Evolutionary conservation across 1,140 invertebrate genomes (phyloP).

Genomic region (Drepana arcuata): DNA sequence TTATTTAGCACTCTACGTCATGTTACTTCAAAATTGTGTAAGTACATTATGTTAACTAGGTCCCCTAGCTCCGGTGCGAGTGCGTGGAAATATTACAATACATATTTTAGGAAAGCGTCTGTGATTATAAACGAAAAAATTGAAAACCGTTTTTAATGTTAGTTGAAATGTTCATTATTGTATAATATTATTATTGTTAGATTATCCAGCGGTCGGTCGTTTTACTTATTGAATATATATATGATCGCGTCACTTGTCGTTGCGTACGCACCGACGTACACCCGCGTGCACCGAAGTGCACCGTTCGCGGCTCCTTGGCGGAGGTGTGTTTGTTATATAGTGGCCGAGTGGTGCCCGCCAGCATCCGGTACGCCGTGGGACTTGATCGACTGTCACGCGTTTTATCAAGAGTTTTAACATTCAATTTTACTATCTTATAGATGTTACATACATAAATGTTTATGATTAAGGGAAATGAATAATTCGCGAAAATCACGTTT

Average conservation of each 20-base stretch:
- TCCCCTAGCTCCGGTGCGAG: slow-evolving; percentile 54
- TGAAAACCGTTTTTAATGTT: slow-evolving; percentile 56
- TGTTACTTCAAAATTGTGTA: slow-evolving; percentile 45
- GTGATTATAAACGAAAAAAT: slow-evolving; percentile 68
- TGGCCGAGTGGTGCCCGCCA: too few relatives aligned
- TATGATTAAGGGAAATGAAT: slow-evolving; percentile 25
- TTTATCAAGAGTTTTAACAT: too few relatives aligned
- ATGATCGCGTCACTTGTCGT: too few relatives aligned
- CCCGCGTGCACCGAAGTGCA: too few relatives aligned
- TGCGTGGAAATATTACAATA: slow-evolving; percentile 51
- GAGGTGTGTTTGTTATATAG: background rate
- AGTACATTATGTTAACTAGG: slow-evolving; percentile 41
- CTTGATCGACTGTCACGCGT: too few relatives aligned
- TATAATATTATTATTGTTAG: slow-evolving; percentile 21
- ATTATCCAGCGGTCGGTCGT: slow-evolving; percentile 30
- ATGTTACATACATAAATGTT: too few relatives aligned
- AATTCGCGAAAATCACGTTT: slow-evolving; percentile 33
- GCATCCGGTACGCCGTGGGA: too few relatives aligned
- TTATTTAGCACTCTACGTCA: slow-evolving; percentile 55
- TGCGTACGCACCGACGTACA: too few relatives aligned
- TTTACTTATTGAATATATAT: slow-evolving; percentile 26
- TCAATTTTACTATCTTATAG: too few relatives aligned
- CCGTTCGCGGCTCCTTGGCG: slow-evolving; percentile 5
- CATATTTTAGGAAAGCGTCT: slow-evolving; percentile 70
- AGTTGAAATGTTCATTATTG: slow-evolving; percentile 47